Base-by-base conservation (phyloP, 2,113 vertebrate species). In the Phainopepla nitens region DNA sequence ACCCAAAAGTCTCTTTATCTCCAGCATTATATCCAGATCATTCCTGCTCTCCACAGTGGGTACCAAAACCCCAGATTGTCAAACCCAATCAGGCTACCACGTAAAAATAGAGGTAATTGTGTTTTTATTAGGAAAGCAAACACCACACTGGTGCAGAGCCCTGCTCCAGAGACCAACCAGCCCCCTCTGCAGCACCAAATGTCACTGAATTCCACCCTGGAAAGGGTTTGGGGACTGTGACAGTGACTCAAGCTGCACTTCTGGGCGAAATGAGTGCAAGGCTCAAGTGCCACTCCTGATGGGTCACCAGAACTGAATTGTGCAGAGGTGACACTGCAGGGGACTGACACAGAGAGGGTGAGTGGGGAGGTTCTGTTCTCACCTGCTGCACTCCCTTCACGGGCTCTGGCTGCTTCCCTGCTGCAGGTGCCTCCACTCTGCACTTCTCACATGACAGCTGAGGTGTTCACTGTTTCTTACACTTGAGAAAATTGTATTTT, bases 51-150 rank as follows among this genome's bases (percentile, higher is more conserved):
- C 50, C n/a, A 8, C 11, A 29, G 51, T 1, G 31, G 41, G 29
- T 29, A 35, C 45, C n/a, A 53, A 78, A 87, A 1, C 2, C 35
- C 24, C 35, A 27, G 69, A 17, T 0, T 57, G 60, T 39, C 58
- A 73, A 39, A 82, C 24, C 60, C 16, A 4, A 4, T 15, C 36
- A n/a, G 25, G 15, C 25, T 29, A 1, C 2, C 21, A 1, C 1
- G 20, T 19, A 11, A 49, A 70, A 56, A 42, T 11, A 9, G 13
- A 60, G 27, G 24, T 47, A 39, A 2, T 22, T 53, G 25, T 62
- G 25, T 61, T 50, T 86, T 44, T 29, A 3, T 56, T 33, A 27
- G 45, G 39, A 89, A 53, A 68, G 49, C 70, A 58, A 77, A 68
- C 79, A 33, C 28, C 35, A 39, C 10, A 47, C 70, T 68, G 49